Conservation (phyloP, 2,113 vertebrate genomes). For the Trogon surrucura region DNA sequence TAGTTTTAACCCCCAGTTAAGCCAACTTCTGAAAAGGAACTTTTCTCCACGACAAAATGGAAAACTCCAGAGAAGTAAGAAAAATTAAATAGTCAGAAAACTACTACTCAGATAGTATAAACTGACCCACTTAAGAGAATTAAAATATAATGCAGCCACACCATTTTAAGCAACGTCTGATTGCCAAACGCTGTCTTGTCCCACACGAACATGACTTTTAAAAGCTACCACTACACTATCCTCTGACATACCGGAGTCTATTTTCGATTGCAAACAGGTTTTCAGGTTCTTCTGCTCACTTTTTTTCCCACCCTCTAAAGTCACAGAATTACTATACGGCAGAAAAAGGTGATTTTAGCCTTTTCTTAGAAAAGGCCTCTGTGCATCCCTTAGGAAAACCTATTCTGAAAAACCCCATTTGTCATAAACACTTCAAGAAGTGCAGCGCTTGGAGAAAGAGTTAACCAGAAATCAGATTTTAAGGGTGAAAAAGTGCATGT, state of each 20-base stretch:
- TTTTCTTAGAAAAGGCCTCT: neutral
- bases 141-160: neutral
- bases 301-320: neutral
- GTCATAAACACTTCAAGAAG: neutral
- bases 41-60: neutral
- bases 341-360: neutral
- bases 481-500: neutral
- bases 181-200: neutral
- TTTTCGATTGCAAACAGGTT: neutral
- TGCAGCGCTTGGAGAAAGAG: neutral
- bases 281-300: neutral
- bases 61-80: neutral
- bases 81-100: neutral
- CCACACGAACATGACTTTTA: neutral
- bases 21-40: neutral
- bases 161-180: neutral
- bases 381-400: neutral
- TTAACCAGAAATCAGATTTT: neutral
- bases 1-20: neutral
- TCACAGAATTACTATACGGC: fast-evolving
- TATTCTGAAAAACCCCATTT: neutral
- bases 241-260: neutral
- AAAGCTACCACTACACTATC: neutral
- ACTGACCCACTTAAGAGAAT: neutral
- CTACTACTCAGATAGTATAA: neutral